Conservation (phyloP, 53 echinoderm and acorn worm genomes). For the Glandiceps talaboti region DNA sequence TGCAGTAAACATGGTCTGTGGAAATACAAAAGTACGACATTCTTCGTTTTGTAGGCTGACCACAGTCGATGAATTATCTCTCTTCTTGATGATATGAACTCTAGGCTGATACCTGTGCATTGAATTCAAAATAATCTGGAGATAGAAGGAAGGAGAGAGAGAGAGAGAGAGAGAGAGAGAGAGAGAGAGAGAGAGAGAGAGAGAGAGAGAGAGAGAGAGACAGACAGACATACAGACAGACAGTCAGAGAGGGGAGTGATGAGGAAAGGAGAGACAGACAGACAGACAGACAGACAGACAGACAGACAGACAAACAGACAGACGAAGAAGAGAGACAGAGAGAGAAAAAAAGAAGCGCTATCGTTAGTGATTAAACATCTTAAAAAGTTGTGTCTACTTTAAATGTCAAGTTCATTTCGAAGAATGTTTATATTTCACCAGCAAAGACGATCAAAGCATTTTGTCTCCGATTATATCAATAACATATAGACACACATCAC, state of each 20-base stretch:
- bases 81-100: constrained; percentile 52
- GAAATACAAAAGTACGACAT: constrained; percentile 55
- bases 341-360: no score
- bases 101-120: constrained; percentile 98
- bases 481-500: no score
- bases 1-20: constrained; percentile 82
- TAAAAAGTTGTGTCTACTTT: no score
- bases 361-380: no score
- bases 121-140: constrained; percentile 85
- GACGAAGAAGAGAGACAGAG: no score
- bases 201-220: constrained; percentile 1
- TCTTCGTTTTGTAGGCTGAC: background rate
- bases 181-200: constrained; percentile 1
- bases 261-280: background rate
- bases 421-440: no score
- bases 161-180: constrained; percentile 1
- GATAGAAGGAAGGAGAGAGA: background rate
- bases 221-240: background rate
- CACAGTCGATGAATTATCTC: constrained; percentile 5
- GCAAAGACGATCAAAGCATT: no score
- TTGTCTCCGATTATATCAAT: no score
- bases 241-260: background rate
- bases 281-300: no score
- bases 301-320: no score
- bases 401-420: no score